Base-by-base conservation (phyloP, 2,888 invertebrate species). In the Mystacides longicornis region DNA sequence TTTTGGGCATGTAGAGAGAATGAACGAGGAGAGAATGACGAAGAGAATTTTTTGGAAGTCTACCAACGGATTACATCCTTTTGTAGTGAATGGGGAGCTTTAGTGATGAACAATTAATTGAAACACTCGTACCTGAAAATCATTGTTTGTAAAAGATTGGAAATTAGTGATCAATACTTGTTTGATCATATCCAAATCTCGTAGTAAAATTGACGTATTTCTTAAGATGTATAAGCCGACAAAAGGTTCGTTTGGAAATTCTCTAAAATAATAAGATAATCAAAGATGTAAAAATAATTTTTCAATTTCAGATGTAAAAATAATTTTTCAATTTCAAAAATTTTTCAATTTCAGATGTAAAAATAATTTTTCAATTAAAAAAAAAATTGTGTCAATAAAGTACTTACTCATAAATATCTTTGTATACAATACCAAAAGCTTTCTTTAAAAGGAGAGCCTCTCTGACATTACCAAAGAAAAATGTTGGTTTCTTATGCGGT, bases 391-490 rank as follows among this genome's bases (percentile, higher is more conserved):
- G 14, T 14, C 7, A 7, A 7, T 9, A 31, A 31, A 31, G 7
- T 9, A 31, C 9, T 14, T 31, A 31, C 14, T 14, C 31, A 31
- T 31, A 7, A 31, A 31, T 31, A 11, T 57, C 54, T 14, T 14
- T 16, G 27, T 43, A 57, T 16, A 54, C 16, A 7, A 51, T 27
- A 27, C 57, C 57, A 48, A 57, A 57, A 23, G 54, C 54, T 21
- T 51, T 33, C 21, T 31, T 20, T 1, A 47, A 54, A 11, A 33
- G 22, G 14, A 57, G 43, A 2, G 54, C 54, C 20, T 51, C 51
- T 49, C 49, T 54, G 9, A 57, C 51, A 16, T 51, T 57, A 18
- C 57, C 57, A 14, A 54, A 54, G 21, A 57, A 49, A 20, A 57
- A 57, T 23, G n/a, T 23, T n/a, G 57, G 57, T 18, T 50, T 18